These are phyloP conservation scores for Drosophila buzzatii DNA, from an alignment of 2,888 invertebrate species.

Conservation along the genomic window DNA sequence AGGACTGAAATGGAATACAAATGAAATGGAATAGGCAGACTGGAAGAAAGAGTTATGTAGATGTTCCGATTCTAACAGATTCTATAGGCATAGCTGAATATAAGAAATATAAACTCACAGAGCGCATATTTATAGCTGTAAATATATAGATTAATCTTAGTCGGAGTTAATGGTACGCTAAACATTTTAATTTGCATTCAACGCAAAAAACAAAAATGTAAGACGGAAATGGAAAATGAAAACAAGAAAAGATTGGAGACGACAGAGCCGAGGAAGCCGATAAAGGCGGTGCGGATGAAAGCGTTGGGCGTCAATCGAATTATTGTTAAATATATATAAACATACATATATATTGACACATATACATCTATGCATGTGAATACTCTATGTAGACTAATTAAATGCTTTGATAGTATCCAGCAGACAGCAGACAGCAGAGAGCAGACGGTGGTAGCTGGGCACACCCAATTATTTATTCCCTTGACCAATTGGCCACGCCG, in stretches of 20 bases:
- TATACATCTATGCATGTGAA: not conserved
- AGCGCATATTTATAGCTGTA: too few relatives aligned
- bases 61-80: too few relatives aligned
- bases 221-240: not conserved
- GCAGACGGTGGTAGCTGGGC: not conserved
- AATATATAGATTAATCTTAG: not conserved
- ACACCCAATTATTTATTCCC: constrained; percentile 16
- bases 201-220: not conserved
- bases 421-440: not conserved
- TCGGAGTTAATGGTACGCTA: not conserved
- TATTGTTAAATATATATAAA: constrained; percentile 5
- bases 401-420: not conserved
- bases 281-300: constrained; percentile 34
- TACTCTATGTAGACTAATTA: constrained; percentile 27
- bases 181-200: not conserved
- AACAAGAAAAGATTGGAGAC: not conserved
- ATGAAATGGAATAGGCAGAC: too few relatives aligned
- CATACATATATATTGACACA: not conserved
- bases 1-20: too few relatives aligned
- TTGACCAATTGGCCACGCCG: constrained; percentile 4
- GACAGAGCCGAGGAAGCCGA: not conserved
- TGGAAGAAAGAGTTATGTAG: too few relatives aligned
- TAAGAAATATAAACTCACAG: not conserved
- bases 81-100: too few relatives aligned
- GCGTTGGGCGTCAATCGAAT: constrained; percentile 17